A percentile compares a stretch with the other conserved stretches of the same genome.
Conservation (phyloP, 2,888 invertebrate genomes). For the Brachypterus glaber region DNA sequence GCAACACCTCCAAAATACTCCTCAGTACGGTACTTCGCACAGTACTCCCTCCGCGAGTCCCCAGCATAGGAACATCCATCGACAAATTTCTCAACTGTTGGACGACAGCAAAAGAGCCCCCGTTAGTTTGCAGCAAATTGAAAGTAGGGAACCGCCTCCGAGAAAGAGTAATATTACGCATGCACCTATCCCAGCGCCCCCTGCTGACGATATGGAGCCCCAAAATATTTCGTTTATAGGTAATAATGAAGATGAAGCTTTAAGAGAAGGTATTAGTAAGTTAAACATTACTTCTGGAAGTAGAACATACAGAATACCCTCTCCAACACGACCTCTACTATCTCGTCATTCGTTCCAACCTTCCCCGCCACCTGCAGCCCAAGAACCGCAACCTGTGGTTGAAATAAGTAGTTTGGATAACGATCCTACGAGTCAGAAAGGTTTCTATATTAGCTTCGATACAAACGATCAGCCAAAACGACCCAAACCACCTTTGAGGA, state of each 20-base stretch:
- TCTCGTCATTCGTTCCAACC: conserved; percentile 62
- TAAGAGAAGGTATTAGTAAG: conserved; percentile 52
- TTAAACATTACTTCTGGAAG: conserved; percentile 81
- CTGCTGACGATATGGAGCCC: conserved; percentile 82
- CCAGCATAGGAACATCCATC: conserved; percentile 51
- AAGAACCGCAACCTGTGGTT: conserved; percentile 28
- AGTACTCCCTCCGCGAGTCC: conserved; percentile 53
- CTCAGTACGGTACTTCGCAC: conserved; percentile 41
- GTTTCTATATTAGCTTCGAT: conserved; percentile 91
- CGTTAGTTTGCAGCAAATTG: conserved; percentile 47
- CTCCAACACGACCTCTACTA: conserved; percentile 69
- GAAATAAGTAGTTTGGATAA: conserved; percentile 43
- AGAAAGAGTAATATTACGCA: conserved; percentile 40
- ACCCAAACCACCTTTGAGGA: conserved; percentile 77
- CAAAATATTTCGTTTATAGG: conserved; percentile 90
- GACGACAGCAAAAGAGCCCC: conserved; percentile 38
- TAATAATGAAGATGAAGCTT: conserved; percentile 48
- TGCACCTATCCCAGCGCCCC: conserved; percentile 55
- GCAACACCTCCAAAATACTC: conserved; percentile 32
- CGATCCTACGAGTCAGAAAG: conserved; percentile 56
- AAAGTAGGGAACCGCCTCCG: conserved; percentile 23
- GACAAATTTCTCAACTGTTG: conserved; percentile 46
- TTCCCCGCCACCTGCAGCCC: conserved; percentile 28
- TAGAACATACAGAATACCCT: conserved; percentile 80
- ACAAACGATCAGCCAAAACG: conserved; percentile 79